phyloP scores from a whole-genome alignment of 2,113 vertebrate genomes.

The Colaptes auratus region DNA sequence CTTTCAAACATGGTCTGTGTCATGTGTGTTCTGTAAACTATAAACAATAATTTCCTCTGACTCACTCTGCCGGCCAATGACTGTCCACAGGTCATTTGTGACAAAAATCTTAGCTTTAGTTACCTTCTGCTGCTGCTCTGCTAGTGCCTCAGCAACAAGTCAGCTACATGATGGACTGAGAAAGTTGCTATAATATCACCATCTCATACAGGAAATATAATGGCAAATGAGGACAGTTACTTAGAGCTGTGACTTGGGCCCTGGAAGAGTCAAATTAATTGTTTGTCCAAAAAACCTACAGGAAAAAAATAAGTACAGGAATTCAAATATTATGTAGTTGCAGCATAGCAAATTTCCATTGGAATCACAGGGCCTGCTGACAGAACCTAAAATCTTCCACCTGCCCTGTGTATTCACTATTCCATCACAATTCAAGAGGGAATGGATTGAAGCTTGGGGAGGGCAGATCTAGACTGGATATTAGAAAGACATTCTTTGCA shows the following conservation, averaged over 20 bases:
- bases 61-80: neutral
- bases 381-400: neutral
- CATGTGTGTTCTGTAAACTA: conserved; percentile 9
- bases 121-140: neutral
- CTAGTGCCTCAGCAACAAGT: neutral
- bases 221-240: neutral
- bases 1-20: conserved; percentile 48
- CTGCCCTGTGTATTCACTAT: neutral
- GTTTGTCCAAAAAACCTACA: neutral
- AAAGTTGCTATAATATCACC: neutral
- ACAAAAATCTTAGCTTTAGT: neutral
- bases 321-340: neutral
- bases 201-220: neutral
- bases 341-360: neutral
- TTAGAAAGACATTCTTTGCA: too few species aligned
- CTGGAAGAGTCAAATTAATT: neutral
- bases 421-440: too few species aligned
- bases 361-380: neutral
- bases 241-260: neutral
- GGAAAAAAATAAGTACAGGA: neutral
- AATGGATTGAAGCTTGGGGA: too few species aligned
- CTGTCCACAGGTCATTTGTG: neutral
- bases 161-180: neutral
- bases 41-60: conserved; percentile 69
- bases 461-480: too few species aligned